Conservation (phyloP, 1,140 invertebrate species). For the Drosophila pandora region DNA sequence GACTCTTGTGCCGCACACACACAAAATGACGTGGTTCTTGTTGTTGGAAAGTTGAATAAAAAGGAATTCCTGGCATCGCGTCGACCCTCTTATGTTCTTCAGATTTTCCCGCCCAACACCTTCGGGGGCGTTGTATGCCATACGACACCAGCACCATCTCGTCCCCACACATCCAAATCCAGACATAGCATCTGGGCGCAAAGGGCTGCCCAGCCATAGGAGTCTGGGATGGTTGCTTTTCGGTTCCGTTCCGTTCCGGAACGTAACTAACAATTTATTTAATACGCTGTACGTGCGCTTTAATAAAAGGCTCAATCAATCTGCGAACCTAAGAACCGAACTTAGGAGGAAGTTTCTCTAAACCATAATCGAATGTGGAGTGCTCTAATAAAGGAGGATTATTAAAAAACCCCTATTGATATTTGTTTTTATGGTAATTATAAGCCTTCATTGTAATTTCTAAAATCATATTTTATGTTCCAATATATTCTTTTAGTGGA, state of each 20-base stretch:
- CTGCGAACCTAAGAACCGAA: constrained; percentile 54
- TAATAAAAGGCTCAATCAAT: constrained; percentile 82
- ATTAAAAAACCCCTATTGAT: background rate
- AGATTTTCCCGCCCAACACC: constrained; percentile 74
- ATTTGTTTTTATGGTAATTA: background rate
- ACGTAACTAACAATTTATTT: constrained; percentile 83
- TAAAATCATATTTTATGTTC: too few relatives aligned
- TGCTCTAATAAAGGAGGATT: constrained; percentile 43
- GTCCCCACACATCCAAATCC: constrained; percentile 4
- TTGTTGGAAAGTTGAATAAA: constrained; percentile 63
- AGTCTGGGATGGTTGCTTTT: constrained; percentile 24
- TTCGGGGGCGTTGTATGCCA: constrained; percentile 78
- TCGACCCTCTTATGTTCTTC: constrained; percentile 38
- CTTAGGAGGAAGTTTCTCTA: constrained; percentile 23
- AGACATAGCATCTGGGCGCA: constrained; percentile 33
- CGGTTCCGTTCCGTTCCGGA: constrained; percentile 49
- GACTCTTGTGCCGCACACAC: constrained; percentile 32
- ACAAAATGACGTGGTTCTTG: constrained; percentile 58
- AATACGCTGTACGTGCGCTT: constrained; percentile 82
- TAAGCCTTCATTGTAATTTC: too few relatives aligned
- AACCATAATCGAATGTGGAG: constrained; percentile 50
- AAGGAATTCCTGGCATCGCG: constrained; percentile 48
- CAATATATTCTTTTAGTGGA: too few relatives aligned
- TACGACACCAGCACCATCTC: constrained; percentile 62
- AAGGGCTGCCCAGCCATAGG: constrained; percentile 51